These are phyloP conservation scores for Leptocoma aspasia DNA, from an alignment of 2,113 vertebrate species.

Conservation along the genomic window DNA sequence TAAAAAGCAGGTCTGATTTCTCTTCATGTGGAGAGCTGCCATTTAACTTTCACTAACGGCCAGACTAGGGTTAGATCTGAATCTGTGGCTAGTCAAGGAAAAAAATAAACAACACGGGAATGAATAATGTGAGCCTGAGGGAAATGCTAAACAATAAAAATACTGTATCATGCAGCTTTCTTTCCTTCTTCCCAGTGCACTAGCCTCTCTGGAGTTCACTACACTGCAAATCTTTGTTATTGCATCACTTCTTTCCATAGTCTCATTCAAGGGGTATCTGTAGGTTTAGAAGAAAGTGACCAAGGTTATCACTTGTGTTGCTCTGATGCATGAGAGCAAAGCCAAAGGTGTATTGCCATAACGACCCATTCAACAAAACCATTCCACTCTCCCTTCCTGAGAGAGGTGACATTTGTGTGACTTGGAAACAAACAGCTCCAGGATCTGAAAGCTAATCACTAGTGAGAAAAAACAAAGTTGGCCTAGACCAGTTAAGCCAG, in stretches of 20 bases:
- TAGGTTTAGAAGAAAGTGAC: background rate
- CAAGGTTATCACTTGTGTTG: background rate
- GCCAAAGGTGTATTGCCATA: background rate
- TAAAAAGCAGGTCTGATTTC: slow-evolving; percentile 20
- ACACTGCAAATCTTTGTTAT: background rate
- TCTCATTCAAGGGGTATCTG: background rate
- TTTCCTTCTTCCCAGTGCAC: background rate
- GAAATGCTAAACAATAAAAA: background rate
- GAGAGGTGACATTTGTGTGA: background rate
- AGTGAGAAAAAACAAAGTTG: background rate
- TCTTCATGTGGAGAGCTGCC: background rate
- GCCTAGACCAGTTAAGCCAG: background rate
- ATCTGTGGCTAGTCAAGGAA: background rate
- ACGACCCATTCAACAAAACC: background rate
- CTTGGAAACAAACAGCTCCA: background rate
- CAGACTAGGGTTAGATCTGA: background rate
- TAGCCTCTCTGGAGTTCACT: background rate
- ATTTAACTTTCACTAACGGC: background rate
- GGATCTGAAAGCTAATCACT: background rate
- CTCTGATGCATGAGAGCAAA: background rate
- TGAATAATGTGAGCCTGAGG: background rate
- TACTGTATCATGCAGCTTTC: background rate
- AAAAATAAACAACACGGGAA: background rate
- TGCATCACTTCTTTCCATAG: background rate
- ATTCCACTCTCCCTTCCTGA: background rate